Percentiles rank a stretch among this genome's conserved stretches.
Conservation (phyloP, 2,888 invertebrate species). For the Palloptera scutellata region DNA sequence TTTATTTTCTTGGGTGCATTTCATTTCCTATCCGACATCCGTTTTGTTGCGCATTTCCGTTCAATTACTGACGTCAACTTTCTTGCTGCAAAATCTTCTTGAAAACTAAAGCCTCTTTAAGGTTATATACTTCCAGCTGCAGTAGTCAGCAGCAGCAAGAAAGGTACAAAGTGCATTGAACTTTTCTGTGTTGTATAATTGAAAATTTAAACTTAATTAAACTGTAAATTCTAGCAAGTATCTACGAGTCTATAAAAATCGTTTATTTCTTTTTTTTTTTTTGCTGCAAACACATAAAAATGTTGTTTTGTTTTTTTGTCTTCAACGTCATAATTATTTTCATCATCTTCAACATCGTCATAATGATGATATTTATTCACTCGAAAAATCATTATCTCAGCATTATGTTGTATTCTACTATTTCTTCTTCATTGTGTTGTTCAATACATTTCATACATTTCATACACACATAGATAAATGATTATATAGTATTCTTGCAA, state of each 20-base stretch:
- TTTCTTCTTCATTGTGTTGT: background rate
- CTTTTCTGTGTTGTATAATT: constrained; percentile 22
- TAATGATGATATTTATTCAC: too few species aligned
- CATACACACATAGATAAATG: too few species aligned
- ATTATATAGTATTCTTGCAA: constrained; percentile 9
- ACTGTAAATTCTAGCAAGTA: constrained; percentile 21
- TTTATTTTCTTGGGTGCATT: background rate
- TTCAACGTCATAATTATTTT: too few species aligned
- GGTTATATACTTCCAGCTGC: too few species aligned
- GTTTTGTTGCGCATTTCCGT: constrained; percentile 23
- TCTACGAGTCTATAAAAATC: too few species aligned
- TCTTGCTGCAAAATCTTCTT: constrained; percentile 5
- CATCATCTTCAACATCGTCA: too few species aligned
- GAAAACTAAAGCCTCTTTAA: background rate
- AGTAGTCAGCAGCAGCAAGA: constrained; percentile 4
- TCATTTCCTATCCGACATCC: constrained; percentile 12
- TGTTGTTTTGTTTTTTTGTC: too few species aligned
- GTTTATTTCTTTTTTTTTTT: too few species aligned
- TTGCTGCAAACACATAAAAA: too few species aligned
- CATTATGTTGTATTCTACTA: background rate
- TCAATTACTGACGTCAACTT: constrained; percentile 7
- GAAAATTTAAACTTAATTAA: constrained; percentile 29
- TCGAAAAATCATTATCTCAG: too few species aligned
- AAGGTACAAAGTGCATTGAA: constrained; percentile 40
- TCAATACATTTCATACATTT: constrained; percentile 9